Conservation (phyloP, 1,140 invertebrate species). For the Neuroterus valhalla region DNA sequence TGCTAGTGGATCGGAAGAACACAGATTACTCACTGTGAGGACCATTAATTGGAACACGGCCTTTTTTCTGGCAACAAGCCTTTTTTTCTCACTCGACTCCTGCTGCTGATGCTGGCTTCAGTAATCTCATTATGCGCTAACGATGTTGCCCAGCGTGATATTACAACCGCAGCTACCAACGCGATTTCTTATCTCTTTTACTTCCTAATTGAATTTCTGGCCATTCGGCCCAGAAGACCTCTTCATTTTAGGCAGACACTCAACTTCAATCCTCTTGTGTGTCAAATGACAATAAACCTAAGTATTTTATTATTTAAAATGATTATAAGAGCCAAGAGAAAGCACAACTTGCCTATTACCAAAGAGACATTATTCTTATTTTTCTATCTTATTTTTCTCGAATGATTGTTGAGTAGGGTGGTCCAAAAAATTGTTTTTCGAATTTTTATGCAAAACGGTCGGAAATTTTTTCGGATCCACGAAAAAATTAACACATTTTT, state of each 20-base stretch:
- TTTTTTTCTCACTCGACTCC: slow-evolving; percentile 43
- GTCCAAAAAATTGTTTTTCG: too few relatives aligned
- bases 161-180: slow-evolving; percentile 50
- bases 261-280: too few relatives aligned
- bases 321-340: too few relatives aligned
- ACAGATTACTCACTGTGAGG: slow-evolving; percentile 39
- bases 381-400: too few relatives aligned
- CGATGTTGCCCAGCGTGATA: slow-evolving; percentile 60
- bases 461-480: too few relatives aligned
- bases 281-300: too few relatives aligned
- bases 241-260: not conserved
- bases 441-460: too few relatives aligned
- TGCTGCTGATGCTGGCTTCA: slow-evolving; percentile 35
- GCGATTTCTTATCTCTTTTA: slow-evolving; percentile 5
- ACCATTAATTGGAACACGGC: slow-evolving; percentile 58
- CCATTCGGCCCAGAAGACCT: slow-evolving; percentile 23
- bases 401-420: too few relatives aligned
- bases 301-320: too few relatives aligned
- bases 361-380: too few relatives aligned
- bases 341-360: too few relatives aligned
- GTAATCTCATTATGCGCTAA: slow-evolving; percentile 65
- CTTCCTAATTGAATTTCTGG: slow-evolving; percentile 35
- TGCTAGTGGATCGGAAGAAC: slow-evolving; percentile 30
- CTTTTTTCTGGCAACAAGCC: slow-evolving; percentile 45
- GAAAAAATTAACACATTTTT: too few relatives aligned